phyloP scores from a whole-genome alignment of 1,140 invertebrate genomes.

The Bombus cullumanus region DNA sequence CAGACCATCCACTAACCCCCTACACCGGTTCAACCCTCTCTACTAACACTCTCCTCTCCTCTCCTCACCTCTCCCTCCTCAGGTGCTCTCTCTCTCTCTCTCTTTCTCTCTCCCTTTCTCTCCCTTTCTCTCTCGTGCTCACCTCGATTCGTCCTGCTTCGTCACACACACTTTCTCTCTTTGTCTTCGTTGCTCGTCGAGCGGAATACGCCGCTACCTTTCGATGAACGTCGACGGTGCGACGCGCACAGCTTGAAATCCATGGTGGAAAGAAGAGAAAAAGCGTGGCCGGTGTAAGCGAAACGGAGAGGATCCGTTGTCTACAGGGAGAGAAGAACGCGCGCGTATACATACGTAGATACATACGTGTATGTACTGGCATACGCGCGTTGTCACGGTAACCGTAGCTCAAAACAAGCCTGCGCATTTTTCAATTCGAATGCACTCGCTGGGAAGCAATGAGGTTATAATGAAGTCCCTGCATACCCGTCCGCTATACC shows the following conservation, averaged over 20 bases:
- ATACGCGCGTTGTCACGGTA: constrained; percentile 69
- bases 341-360: constrained; percentile 4
- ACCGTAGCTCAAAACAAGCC: constrained; percentile 72
- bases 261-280: constrained; percentile 57
- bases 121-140: constrained; percentile 29
- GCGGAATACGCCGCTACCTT: constrained; percentile 30
- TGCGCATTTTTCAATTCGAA: constrained; percentile 73
- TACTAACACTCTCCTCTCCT: constrained; percentile 36
- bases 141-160: constrained; percentile 1
- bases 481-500: constrained; percentile 35
- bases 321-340: not conserved
- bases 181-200: constrained; percentile 55
- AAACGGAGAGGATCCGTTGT: constrained; percentile 18
- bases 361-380: constrained; percentile 28
- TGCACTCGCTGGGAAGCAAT: constrained; percentile 69
- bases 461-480: constrained; percentile 71
- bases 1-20: constrained; percentile 66
- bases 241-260: constrained; percentile 56
- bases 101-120: constrained; percentile 4
- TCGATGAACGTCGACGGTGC: constrained; percentile 52
- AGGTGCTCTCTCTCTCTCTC: not conserved
- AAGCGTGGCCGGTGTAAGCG: constrained; percentile 23
- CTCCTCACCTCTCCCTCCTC: constrained; percentile 27
- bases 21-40: constrained; percentile 57
- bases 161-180: constrained; percentile 38